Conservation (phyloP, 2,113 vertebrate species). For the Notothenia rossii region DNA sequence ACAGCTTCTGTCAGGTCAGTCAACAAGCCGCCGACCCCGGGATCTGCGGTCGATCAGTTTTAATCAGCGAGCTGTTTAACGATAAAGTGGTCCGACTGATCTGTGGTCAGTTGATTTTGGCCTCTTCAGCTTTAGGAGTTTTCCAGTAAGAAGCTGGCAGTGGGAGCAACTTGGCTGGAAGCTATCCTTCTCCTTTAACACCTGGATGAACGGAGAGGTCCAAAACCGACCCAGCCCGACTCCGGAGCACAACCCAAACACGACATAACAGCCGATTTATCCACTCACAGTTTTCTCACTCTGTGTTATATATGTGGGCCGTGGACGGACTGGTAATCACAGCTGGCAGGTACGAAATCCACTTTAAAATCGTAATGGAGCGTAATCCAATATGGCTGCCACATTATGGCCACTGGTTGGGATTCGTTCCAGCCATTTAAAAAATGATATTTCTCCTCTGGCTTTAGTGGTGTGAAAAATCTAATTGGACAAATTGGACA, state of each 20-base stretch:
- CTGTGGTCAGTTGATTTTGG: conserved; percentile 74
- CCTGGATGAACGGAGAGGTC: conserved; percentile 42
- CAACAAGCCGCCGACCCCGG: conserved; percentile 43
- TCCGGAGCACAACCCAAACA: conserved; percentile 41
- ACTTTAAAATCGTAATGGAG: neutral
- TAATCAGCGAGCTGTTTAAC: conserved; percentile 55
- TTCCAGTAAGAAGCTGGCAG: conserved; percentile 76
- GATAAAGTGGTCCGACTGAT: conserved; percentile 62
- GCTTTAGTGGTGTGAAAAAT: neutral
- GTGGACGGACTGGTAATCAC: conserved; percentile 24
- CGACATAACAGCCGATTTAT: conserved; percentile 56
- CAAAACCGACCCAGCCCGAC: conserved; percentile 5
- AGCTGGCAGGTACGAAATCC: conserved; percentile 31
- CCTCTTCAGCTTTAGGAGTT: conserved; percentile 41
- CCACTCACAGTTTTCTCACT: conserved; percentile 29
- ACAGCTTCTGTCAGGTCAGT: conserved; percentile 43
- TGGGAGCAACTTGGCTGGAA: conserved; percentile 51
- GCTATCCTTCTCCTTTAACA: conserved; percentile 47
- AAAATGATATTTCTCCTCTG: too few species aligned
- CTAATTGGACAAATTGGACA: neutral
- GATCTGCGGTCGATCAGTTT: conserved; percentile 49
- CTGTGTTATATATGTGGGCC: neutral
- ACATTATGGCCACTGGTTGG: neutral
- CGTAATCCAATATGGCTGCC: conserved; percentile 37
- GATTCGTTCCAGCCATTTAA: neutral